These are phyloP conservation scores for Perithous albicinctus DNA, from an alignment of 2,888 invertebrate species.

Conservation along the genomic window DNA sequence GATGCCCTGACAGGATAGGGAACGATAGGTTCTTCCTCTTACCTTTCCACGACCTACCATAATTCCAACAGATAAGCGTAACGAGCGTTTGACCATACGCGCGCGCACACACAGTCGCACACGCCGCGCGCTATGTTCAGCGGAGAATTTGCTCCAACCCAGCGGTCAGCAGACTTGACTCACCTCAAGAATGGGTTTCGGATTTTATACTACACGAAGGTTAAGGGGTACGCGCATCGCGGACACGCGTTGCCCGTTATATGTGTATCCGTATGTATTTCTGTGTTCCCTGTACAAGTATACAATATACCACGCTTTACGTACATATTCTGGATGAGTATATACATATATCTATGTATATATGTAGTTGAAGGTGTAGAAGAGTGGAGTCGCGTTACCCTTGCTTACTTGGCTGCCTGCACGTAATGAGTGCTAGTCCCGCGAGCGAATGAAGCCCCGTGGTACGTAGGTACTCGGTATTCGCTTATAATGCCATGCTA, in stretches of 20 bases:
- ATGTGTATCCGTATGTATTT: constrained; percentile 26
- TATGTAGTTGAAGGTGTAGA: constrained; percentile 31
- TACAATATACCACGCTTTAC: no score
- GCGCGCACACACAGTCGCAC: constrained; percentile 36
- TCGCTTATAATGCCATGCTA: constrained; percentile 40
- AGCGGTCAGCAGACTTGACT: constrained; percentile 28
- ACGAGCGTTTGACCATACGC: constrained; percentile 65
- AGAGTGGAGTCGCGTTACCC: constrained; percentile 60
- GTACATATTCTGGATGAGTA: background rate
- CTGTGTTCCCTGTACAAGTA: constrained; percentile 4
- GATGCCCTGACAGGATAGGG: constrained; percentile 49
- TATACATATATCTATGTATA: constrained; percentile 15
- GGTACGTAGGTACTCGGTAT: constrained; percentile 11
- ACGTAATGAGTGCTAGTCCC: constrained; percentile 72
- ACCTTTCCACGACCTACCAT: constrained; percentile 56
- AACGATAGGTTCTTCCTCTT: constrained; percentile 49
- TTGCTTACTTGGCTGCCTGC: constrained; percentile 43
- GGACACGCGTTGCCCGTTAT: constrained; percentile 46
- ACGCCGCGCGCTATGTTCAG: constrained; percentile 24
- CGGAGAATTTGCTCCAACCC: background rate
- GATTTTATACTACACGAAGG: constrained; percentile 46
- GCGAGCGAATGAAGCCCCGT: constrained; percentile 52
- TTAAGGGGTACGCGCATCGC: constrained; percentile 64
- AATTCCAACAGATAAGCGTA: constrained; percentile 67
- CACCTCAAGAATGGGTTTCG: constrained; percentile 32